These are phyloP conservation scores for Desmodus rotundus DNA, from an alignment of 2,113 vertebrate species.

Conservation along the genomic window DNA sequence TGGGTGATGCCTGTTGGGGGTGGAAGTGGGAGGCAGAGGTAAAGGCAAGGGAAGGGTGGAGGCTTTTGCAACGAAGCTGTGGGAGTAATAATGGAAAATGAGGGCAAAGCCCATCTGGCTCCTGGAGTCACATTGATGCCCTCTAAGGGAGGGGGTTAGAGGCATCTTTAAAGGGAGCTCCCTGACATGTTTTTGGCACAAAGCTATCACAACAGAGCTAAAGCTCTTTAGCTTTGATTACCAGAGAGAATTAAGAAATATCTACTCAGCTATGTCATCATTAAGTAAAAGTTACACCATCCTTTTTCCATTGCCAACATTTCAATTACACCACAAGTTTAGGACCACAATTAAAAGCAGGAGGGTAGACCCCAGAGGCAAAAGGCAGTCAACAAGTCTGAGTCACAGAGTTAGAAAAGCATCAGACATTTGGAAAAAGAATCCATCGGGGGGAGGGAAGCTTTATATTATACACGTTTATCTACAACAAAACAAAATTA, in stretches of 20 bases:
- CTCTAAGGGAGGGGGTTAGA: not conserved
- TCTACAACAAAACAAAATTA: not conserved
- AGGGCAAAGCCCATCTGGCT: not conserved
- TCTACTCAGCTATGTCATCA: constrained; percentile 16
- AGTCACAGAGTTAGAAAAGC: constrained; percentile 51
- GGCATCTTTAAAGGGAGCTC: not conserved
- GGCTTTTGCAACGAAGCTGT: not conserved
- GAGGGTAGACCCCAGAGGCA: constrained; percentile 20
- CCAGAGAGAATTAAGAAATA: constrained; percentile 54
- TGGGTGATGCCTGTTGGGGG: not conserved
- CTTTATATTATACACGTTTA: not conserved
- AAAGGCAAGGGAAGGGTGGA: not conserved
- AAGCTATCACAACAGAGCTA: not conserved
- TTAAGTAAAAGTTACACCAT: constrained; percentile 60
- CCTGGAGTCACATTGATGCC: not conserved
- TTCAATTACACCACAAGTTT: constrained; percentile 40
- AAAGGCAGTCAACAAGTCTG: constrained; percentile 44
- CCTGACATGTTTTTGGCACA: not conserved
- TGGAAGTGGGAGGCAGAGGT: not conserved
- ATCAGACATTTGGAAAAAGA: constrained; percentile 27
- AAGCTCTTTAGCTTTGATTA: constrained; percentile 17
- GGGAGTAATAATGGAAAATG: not conserved
- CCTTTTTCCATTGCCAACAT: constrained; percentile 52
- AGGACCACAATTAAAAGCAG: constrained; percentile 66
- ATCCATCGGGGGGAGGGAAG: not conserved